Evolutionary conservation across 1,140 invertebrate genomes (phyloP), one percentile per base, ranked within the genome.

Genomic region (Procambarus clarkii): DNA sequence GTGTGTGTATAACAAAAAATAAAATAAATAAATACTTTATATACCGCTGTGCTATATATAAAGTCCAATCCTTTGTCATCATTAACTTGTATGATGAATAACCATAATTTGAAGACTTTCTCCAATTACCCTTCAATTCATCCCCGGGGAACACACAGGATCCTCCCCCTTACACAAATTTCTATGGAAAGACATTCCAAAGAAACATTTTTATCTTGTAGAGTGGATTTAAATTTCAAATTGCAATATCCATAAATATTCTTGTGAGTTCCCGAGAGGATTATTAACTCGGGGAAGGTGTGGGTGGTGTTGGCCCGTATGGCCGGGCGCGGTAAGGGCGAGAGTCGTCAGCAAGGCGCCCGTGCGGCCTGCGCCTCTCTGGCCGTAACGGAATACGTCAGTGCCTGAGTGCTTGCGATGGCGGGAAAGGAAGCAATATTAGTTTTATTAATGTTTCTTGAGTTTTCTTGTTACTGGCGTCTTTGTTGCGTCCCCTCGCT

Each of bases 151-250:
- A 71, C 64, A 45, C 78, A 9, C 9, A 77, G 78, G 71, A 90
- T 44, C 21, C 50, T 18, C 60, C 54, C 81, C 48, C 48, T n/a
- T 50, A 58, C 71, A 79, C 46, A 91, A 69, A 86, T 69, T 80
- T 80, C 82, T 86, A 81, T 64, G 78, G 78, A 83, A 86, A 86
- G 78, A 91, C 84, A 91, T 86, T 74, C 77, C 86, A 91, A 86
- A 81, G 90, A 91, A 91, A 91, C 84, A 91, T 91, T 86, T 91
- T 80, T 91, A 91, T 91, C 90, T 91, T 86, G 84, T 91, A 82
- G 84, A 91, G 90, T 91, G 90, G 84, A 91, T 91, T 91, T 86
- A 91, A 91, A 91, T 91, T 91, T 91, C 90, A 91, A 91, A 91
- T 91, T 86, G 90, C 84, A 91, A 91, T 91, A 91, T 91, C 90